Evolutionary conservation across 2,113 vertebrate genomes (phyloP).

Genomic region (Paedocypris sp.): DNA sequence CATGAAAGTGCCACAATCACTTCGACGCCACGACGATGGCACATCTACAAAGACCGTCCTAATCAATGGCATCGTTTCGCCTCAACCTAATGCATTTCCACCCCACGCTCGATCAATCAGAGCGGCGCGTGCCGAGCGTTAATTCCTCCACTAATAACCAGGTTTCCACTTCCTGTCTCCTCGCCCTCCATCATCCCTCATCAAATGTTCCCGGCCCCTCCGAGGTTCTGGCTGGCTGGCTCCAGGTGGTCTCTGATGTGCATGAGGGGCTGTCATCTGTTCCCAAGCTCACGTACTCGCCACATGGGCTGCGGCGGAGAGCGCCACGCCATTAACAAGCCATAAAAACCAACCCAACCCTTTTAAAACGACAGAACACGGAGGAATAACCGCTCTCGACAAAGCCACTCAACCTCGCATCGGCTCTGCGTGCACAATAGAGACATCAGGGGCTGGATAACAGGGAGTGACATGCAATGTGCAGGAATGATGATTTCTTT

Average conservation of each 20-base stretch:
- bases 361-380: slow-evolving; percentile 6
- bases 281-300: slow-evolving; percentile 47
- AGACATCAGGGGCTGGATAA: slow-evolving; percentile 29
- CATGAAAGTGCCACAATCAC: too few species aligned
- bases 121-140: too few species aligned
- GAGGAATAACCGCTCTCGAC: slow-evolving; percentile 13
- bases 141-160: too few species aligned
- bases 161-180: slow-evolving; percentile 30
- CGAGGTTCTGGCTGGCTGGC: slow-evolving; percentile 60
- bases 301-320: slow-evolving; percentile 37
- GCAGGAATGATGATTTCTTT: slow-evolving; percentile 12
- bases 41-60: too few species aligned
- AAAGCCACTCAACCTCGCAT: slow-evolving; percentile 23
- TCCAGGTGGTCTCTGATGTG: slow-evolving; percentile 63
- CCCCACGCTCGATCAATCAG: too few species aligned
- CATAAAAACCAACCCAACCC: slow-evolving; percentile 25
- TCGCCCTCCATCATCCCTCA: slow-evolving; percentile 45
- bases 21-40: too few species aligned
- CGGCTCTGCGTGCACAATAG: slow-evolving; percentile 16
- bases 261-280: slow-evolving; percentile 49
- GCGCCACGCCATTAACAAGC: slow-evolving; percentile 31
- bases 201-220: slow-evolving; percentile 46
- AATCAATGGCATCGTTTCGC: too few species aligned
- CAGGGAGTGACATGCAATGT: slow-evolving; percentile 27
- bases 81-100: too few species aligned